Evolutionary conservation across 1,140 invertebrate genomes (phyloP), one percentile per base, ranked within the genome.

Genomic region (Trichomalopsis sarcophagae): DNA sequence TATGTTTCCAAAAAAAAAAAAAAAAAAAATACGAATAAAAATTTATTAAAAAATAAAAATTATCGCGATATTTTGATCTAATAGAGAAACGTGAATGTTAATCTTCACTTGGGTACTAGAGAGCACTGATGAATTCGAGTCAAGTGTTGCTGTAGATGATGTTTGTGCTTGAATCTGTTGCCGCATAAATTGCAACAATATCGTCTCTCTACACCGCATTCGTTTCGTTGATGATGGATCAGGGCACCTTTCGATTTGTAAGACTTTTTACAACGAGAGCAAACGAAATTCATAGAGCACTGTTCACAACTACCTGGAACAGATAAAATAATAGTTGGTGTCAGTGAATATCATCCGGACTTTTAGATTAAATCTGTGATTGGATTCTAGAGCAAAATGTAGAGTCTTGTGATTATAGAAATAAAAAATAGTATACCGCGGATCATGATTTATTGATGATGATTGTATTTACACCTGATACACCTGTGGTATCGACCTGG

Each of bases 151-250:
- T 90, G 91, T 0, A 94, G 87, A 77, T 92, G 93, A 71, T 93
- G 92, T 69, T 93, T 94, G 30, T 93, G 91, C 40, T 93, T 93
- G 87, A 94, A 95, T 27, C 88, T 90, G 71, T 93, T 94, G 30
- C 93, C 92, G 86, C 94, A 95, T 73, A 92, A 87, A 21, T 90
- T 88, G 86, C 94, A 95, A 7, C 40, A 73, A 80, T 88, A 91
- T 78, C 87, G 89, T 55, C 88, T 88, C 44, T 89, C 89, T 68
- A 90, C 88, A 30, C 88, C 89, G 74, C 91, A 91, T 40, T 84
- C 86, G 3, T 89, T 69, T 11, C 88, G 86, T 9, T 89, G 82
- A 68, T 91, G 90, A 30, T 88, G 89, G 50, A 88, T 90, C 77
- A 91, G 87, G 0, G 90, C 90, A 14, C 87, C 89, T 82, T 89